Conservation (phyloP, 2,888 invertebrate species). For the Perdita meconis region DNA sequence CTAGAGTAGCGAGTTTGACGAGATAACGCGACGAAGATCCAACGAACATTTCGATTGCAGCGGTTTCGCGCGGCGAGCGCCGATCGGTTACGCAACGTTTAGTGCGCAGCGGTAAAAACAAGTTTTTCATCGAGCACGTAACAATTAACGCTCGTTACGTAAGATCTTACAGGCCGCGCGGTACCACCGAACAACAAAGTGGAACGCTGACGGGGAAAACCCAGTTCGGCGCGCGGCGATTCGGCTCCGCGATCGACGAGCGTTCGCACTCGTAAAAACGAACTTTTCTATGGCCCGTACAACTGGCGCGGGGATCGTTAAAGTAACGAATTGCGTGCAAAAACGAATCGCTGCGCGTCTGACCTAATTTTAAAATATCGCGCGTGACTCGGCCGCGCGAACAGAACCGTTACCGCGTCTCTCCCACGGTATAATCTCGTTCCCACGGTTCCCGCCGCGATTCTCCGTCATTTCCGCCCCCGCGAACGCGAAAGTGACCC, state of each 20-base stretch:
- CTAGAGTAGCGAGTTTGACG: no score
- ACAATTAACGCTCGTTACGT: conserved; percentile 18
- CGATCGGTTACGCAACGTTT: background rate
- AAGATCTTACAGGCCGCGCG: background rate
- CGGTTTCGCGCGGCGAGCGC: no score
- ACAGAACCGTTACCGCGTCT: background rate
- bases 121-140: background rate
- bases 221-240: no score
- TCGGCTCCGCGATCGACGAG: background rate
- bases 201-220: background rate
- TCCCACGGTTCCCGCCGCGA: no score
- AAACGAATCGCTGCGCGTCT: conserved; percentile 4
- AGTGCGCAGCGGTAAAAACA: background rate
- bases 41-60: no score
- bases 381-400: background rate
- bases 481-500: no score
- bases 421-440: no score
- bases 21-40: no score
- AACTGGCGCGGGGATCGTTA: background rate
- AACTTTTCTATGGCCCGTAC: background rate
- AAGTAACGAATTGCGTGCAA: conserved; percentile 15
- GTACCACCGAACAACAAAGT: background rate
- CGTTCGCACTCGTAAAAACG: background rate
- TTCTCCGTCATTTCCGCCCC: no score
- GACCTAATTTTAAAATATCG: conserved; percentile 12